These are phyloP conservation scores for Acromyrmex heyeri DNA, from an alignment of 1,140 invertebrate genomes.

Conservation along the genomic window DNA sequence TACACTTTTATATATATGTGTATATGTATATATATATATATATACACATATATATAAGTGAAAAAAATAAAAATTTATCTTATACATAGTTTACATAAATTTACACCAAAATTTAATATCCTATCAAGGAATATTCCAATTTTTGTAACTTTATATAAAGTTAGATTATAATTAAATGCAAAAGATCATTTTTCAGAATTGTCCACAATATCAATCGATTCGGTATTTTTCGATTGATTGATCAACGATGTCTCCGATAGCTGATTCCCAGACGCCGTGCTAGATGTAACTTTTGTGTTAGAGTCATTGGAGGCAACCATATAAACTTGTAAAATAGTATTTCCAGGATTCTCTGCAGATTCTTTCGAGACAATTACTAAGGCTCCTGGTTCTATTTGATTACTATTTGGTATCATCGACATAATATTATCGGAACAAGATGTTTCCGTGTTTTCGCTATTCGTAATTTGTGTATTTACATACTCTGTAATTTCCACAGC, in stretches of 20 bases:
- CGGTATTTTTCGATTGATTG: conserved; percentile 67
- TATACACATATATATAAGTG: background rate
- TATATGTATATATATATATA: too few species aligned
- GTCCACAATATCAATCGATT: conserved; percentile 37
- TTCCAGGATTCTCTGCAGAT: conserved; percentile 80
- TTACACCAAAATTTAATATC: conserved; percentile 16
- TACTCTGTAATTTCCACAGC: conserved; percentile 18
- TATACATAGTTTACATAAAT: background rate
- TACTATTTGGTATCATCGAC: conserved; percentile 77
- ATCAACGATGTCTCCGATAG: conserved; percentile 74
- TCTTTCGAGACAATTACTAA: conserved; percentile 84
- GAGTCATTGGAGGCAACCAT: conserved; percentile 81
- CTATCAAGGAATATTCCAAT: background rate
- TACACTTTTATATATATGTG: background rate
- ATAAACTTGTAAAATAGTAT: conserved; percentile 84
- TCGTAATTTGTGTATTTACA: conserved; percentile 1
- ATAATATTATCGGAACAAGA: conserved; percentile 58
- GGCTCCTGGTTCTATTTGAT: conserved; percentile 83
- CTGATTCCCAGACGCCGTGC: conserved; percentile 73
- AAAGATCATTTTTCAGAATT: conserved; percentile 48
- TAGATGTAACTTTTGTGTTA: conserved; percentile 63
- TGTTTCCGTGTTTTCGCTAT: conserved; percentile 16
- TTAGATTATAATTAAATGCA: conserved; percentile 6
- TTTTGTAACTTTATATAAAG: background rate
- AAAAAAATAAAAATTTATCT: background rate